Base-by-base conservation (phyloP, 1,140 invertebrate genomes). In the Lerema accius region DNA sequence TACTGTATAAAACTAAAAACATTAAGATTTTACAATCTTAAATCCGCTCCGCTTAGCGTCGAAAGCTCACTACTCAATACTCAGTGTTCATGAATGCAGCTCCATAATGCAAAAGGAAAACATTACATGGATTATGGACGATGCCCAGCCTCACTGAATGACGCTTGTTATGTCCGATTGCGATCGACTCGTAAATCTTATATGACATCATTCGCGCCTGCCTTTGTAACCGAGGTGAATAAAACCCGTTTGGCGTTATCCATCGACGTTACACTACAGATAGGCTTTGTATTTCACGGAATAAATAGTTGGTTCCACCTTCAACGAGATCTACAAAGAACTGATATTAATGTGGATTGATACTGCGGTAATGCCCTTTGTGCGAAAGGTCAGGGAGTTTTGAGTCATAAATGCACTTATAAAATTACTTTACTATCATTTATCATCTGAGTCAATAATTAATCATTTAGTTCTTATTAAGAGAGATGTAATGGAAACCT, bases 101-200 rank as follows among this genome's bases (percentile, higher is more conserved):
- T 23, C 19, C 19, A 23, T 11, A 37, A 11, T 37, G 35, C 10
- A 37, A 37, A 7, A 11, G 10, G 3, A 32, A 37, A 37, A 7
- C n/a, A 37, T 37, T 37, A 37, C 35, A 37, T 11, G n/a, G 35
- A 37, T 37, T 37, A 37, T 11, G 10, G 35, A 37, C n/a, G 35
- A 7, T 1, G n/a, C 1, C 10, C 10, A 42, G 15, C 15, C 6
- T 15, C 45, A 23, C 26, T 58, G 40, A 35, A 46, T 46, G 42
- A 28, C 15, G 28, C 26, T 19, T 35, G 55, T 58, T 46, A 16
- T 46, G 26, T 46, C 32, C 55, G 55, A 58, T 35, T 58, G 55
- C 26, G 55, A 58, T 46, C 51, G 28, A 35, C 26, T 58, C 40
- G 35, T 58, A 46, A 58, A 58, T 58, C 42, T 58, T 28, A 19